Evolutionary conservation across 2,113 vertebrate species (phyloP).

Genomic region (Rana temporaria): DNA sequence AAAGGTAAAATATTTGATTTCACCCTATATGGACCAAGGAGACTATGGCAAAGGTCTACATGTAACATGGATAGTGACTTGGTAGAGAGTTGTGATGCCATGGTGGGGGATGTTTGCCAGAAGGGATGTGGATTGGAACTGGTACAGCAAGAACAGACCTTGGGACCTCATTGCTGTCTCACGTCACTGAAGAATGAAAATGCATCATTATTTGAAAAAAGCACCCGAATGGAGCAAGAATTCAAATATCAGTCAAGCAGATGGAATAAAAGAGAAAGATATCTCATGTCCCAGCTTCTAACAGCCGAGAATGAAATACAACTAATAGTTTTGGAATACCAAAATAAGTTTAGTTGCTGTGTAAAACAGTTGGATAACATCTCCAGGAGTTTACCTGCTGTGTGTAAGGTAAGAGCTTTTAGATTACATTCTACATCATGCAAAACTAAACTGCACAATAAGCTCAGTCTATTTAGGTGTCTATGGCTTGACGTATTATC

Average conservation of each 20-base stretch:
- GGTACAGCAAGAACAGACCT: conserved; percentile 6
- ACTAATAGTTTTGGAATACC: conserved; percentile 71
- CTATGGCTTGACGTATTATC: no score
- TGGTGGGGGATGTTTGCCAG: conserved; percentile 56
- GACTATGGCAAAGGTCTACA: not conserved
- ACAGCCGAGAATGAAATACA: conserved; percentile 69
- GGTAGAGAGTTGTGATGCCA: conserved; percentile 33
- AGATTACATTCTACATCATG: not conserved
- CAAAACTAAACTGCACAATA: no score
- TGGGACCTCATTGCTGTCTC: conserved; percentile 63
- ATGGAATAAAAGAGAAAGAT: conserved; percentile 73
- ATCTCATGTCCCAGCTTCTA: conserved; percentile 72
- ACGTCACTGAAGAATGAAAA: conserved; percentile 61
- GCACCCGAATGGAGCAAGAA: conserved; percentile 62
- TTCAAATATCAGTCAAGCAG: conserved; percentile 65
- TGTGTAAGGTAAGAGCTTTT: conserved; percentile 71
- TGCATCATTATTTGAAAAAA: conserved; percentile 61
- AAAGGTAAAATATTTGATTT: conserved; percentile 66
- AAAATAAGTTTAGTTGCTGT: conserved; percentile 72
- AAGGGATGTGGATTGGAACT: conserved; percentile 63
- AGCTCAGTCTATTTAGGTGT: no score
- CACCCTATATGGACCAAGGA: conserved; percentile 45
- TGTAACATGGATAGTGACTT: conserved; percentile 58
- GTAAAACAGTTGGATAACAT: conserved; percentile 73
- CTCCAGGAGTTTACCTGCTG: conserved; percentile 66